Evolutionary conservation across 2,888 invertebrate genomes (phyloP).

Genomic region (Osedax frankpressi): DNA sequence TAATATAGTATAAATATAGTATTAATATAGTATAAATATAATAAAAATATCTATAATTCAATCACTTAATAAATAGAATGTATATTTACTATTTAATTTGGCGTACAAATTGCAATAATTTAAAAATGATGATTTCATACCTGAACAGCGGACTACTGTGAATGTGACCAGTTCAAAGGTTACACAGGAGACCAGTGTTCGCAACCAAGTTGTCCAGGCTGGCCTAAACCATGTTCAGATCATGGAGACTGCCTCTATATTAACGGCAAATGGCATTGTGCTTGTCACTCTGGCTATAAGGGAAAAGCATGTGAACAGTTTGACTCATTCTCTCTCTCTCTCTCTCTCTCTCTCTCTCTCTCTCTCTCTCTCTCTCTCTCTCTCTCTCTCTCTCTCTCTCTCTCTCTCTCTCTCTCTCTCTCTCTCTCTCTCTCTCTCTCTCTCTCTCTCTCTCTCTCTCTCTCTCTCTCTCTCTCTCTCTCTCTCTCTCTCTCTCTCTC

Average conservation of each 20-base stretch:
- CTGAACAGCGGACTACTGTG: conserved; percentile 21
- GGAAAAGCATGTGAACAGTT: conserved; percentile 31
- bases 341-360: conserved; percentile 3
- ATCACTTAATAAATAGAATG: too few relatives aligned
- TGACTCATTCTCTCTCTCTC: conserved; percentile 4
- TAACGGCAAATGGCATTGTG: conserved; percentile 25
- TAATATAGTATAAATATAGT: too few relatives aligned
- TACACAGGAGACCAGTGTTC: conserved; percentile 31
- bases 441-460: conserved; percentile 7
- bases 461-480: conserved; percentile 7
- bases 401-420: conserved; percentile 7
- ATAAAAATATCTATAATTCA: too few relatives aligned
- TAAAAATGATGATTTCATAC: too few relatives aligned
- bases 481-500: conserved; percentile 7
- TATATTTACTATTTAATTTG: too few relatives aligned
- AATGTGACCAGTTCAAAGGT: conserved; percentile 30
- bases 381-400: conserved; percentile 7
- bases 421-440: conserved; percentile 7
- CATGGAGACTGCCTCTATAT: conserved; percentile 26
- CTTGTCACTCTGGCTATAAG: conserved; percentile 31
- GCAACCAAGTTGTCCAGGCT: conserved; percentile 31
- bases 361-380: conserved; percentile 7
- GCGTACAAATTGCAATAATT: too few relatives aligned
- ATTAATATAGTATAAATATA: too few relatives aligned
- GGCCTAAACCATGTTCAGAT: conserved; percentile 31